Evolutionary conservation across 2,113 vertebrate genomes (phyloP), one percentile per base, ranked within the genome.

Genomic region (Varanus komodoensis): DNA sequence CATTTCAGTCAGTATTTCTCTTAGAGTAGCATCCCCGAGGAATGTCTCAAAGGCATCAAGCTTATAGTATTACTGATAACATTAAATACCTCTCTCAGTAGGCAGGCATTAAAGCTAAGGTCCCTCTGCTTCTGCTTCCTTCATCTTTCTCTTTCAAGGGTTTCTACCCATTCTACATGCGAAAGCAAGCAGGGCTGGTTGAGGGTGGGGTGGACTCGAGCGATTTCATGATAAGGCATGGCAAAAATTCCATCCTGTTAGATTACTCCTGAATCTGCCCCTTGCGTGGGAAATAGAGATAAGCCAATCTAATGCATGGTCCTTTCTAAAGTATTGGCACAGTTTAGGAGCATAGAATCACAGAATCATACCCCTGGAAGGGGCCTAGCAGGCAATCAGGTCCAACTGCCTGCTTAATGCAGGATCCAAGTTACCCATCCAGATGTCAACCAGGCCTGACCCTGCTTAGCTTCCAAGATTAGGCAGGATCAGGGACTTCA

Each of bases 1-100:
- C 87, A 50, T 96, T 93, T 95, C 89, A 93, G 85, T 57, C 82
- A 89, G 89, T 84, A 82, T 90, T 95, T 93, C 89, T 90, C 54
- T 14, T 87, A 50, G 23, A 91, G 25, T 81, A 92, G 84, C 79
- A 84, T 93, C 91, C 88, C 89, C 50, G 69, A 90, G 92, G 92
- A 95, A 91, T 84, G 91, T 89, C 84, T 94, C 74, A 91, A 87
- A 94, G 93, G 71, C 81, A 91, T 80, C 74, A 78, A 86, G 48
- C 89, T 90, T 91, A 68, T 77, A 88, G 48, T 89, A 75, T 90
- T 84, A 92, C 88, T 94, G 87, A 92, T 88, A 95, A 73, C 82
- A 89, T 94, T 92, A 92, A 94, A 90, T 92, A 94, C 19, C 93
- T 88, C 91, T 44, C 92, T 95, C 14, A 0, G 86, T 87, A 93